Conservation (phyloP, 2,888 invertebrate species). For the Cactoblastis cactorum region DNA sequence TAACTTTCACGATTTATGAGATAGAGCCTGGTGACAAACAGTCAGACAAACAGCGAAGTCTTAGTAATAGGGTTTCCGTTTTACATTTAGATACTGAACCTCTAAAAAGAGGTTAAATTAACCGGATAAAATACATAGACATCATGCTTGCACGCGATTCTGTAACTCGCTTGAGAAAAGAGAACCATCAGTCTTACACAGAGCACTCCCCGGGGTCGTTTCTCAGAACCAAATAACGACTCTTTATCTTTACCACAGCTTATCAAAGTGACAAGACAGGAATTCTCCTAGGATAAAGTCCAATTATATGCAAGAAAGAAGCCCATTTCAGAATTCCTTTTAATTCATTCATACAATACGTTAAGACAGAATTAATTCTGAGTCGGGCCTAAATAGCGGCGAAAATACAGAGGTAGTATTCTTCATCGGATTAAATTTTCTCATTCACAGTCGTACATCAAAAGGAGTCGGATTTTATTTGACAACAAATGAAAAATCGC, state of each 20-base stretch:
- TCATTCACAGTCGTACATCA: constrained; percentile 11
- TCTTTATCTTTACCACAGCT: constrained; percentile 13
- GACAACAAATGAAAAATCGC: neutral
- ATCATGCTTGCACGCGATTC: constrained; percentile 46
- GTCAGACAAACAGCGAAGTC: too few species aligned
- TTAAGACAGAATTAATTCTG: constrained; percentile 9
- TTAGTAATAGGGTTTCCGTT: too few species aligned
- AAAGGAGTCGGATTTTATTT: constrained; percentile 31
- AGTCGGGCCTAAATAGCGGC: constrained; percentile 17
- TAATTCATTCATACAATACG: constrained; percentile 11
- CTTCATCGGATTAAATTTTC: constrained; percentile 22
- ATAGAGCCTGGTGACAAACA: too few species aligned
- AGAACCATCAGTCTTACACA: constrained; percentile 31
- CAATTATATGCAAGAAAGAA: constrained; percentile 12
- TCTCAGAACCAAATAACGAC: constrained; percentile 12
- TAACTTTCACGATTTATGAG: too few species aligned
- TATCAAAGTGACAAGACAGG: constrained; percentile 1
- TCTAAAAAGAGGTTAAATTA: constrained; percentile 54
- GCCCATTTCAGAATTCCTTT: constrained; percentile 3
- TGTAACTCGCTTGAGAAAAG: constrained; percentile 33
- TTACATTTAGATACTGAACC: too few species aligned
- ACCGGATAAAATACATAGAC: constrained; percentile 51
- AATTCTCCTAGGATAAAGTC: constrained; percentile 4
- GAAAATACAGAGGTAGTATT: constrained; percentile 21
- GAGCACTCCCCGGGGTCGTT: constrained; percentile 17